Conservation (phyloP, 64 coral and sea anemone species). For the Acropora yongei region DNA sequence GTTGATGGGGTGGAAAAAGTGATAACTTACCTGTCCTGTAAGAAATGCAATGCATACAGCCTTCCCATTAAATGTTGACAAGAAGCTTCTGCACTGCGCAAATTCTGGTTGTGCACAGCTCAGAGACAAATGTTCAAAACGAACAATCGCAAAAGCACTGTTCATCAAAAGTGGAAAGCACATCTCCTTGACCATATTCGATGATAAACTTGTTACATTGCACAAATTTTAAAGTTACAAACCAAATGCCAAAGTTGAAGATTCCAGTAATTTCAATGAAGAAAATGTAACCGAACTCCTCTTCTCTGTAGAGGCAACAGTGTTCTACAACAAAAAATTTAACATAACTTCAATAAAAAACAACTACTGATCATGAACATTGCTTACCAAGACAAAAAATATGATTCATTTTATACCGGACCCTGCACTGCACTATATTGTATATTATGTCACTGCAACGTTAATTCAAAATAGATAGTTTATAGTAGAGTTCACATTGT, state of each 20-base stretch:
- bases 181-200: neutral
- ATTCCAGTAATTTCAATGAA: constrained; percentile 1
- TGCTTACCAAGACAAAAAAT: too few species aligned
- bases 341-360: constrained; percentile 13
- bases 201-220: constrained; percentile 4
- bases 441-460: too few species aligned
- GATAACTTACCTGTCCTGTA: constrained; percentile 28
- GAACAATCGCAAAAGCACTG: constrained; percentile 19
- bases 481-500: neutral
- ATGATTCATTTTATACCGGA: too few species aligned
- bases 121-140: constrained; percentile 12
- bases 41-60: constrained; percentile 17
- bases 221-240: neutral
- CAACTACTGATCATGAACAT: neutral
- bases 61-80: constrained; percentile 29
- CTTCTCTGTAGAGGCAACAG: constrained; percentile 11
- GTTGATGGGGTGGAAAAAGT: constrained; percentile 51
- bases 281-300: neutral
- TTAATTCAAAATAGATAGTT: neutral
- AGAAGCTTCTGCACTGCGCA: constrained; percentile 20
- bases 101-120: constrained; percentile 28
- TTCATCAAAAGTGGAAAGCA: constrained; percentile 32
- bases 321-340: constrained; percentile 3
- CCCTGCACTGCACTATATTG: too few species aligned
- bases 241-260: constrained; percentile 1